Percentiles rank a stretch among this genome's conserved stretches.
Conservation (phyloP, 1,140 invertebrate species). For the Ceratina japonica region DNA sequence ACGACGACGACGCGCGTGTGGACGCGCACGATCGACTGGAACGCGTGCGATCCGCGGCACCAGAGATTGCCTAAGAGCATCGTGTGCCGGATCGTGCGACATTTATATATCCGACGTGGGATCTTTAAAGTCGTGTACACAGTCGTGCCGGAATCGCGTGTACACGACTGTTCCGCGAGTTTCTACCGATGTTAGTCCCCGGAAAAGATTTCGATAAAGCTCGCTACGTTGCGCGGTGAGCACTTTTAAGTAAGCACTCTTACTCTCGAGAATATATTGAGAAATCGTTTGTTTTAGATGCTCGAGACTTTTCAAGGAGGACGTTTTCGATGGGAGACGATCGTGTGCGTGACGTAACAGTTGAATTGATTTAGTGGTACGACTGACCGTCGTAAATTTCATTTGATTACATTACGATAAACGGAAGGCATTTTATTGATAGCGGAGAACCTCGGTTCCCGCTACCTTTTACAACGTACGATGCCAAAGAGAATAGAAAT, state of each 20-base stretch:
- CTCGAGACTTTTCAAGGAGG: too few relatives aligned
- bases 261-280: too few relatives aligned
- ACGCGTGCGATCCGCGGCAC: conserved; percentile 39
- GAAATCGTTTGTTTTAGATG: too few relatives aligned
- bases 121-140: conserved; percentile 64
- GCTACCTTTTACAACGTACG: too few relatives aligned
- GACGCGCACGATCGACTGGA: neutral
- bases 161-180: conserved; percentile 4
- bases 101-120: conserved; percentile 63
- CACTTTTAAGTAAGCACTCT: too few relatives aligned
- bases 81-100: conserved; percentile 50
- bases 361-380: conserved; percentile 16
- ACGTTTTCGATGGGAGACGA: neutral
- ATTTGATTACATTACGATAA: conserved; percentile 13
- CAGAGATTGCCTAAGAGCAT: conserved; percentile 53
- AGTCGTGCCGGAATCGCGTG: conserved; percentile 22
- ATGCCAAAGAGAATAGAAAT: too few relatives aligned
- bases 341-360: neutral
- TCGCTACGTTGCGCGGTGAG: neutral
- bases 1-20: neutral
- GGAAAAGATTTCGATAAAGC: neutral
- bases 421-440: neutral
- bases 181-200: neutral
- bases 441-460: neutral
- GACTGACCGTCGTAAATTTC: conserved; percentile 4